A percentile compares a stretch with the other conserved stretches of the same genome.
phyloP scores from a whole-genome alignment of 2,797 vertebrate genomes.

The Thaleichthys pacificus region DNA sequence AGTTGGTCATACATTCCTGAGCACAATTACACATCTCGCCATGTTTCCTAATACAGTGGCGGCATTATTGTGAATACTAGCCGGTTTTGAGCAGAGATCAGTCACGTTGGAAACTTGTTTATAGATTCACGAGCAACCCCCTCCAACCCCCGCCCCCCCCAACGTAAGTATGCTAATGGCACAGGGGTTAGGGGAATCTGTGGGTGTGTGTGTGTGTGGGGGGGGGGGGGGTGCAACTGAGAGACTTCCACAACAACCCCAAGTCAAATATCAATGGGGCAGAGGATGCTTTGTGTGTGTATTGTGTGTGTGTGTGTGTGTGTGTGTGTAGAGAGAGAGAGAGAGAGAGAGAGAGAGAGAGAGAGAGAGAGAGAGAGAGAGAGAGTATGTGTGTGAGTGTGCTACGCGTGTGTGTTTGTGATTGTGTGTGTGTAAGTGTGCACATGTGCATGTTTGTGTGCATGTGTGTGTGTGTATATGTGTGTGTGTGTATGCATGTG shows the following conservation, averaged over 20 bases:
- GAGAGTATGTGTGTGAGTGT: too few relatives aligned
- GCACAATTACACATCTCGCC: constrained; percentile 53
- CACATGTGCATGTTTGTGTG: too few relatives aligned
- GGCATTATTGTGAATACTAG: constrained; percentile 53
- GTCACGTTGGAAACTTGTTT: constrained; percentile 53
- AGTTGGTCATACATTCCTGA: constrained; percentile 64
- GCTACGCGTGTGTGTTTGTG: too few relatives aligned
- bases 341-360: too few relatives aligned
- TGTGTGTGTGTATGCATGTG: too few relatives aligned
- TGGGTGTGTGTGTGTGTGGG: background rate
- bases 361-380: too few relatives aligned
- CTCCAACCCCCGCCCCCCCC: background rate
- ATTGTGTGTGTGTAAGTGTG: too few relatives aligned
- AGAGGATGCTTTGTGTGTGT: constrained; percentile 18
- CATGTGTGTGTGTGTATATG: too few relatives aligned
- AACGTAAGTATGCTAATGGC: constrained; percentile 54
- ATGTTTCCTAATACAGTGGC: constrained; percentile 53
- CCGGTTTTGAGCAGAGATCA: constrained; percentile 15
- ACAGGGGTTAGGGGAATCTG: too few relatives aligned
- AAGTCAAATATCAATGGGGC: constrained; percentile 38
- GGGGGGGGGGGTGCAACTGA: constrained; percentile 24
- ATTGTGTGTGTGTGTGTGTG: too few relatives aligned
- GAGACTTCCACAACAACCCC: constrained; percentile 20
- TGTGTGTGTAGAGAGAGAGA: too few relatives aligned
- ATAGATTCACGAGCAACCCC: constrained; percentile 33